phyloP scores from a whole-genome alignment of 2,888 invertebrate species.

The Drosophila lutescens region DNA sequence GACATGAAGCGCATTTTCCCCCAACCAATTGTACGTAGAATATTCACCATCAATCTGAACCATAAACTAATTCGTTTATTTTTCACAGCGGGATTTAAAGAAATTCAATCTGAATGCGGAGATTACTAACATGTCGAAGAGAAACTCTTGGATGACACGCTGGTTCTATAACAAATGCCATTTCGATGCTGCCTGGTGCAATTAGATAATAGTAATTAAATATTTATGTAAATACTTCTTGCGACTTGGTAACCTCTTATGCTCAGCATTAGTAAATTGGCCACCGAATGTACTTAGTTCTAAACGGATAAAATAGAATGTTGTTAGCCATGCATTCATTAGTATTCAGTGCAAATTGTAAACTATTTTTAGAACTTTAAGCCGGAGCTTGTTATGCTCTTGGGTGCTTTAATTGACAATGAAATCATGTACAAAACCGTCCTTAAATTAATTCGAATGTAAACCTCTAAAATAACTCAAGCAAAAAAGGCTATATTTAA shows the following conservation, averaged over 20 bases:
- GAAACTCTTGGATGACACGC: conserved; percentile 90
- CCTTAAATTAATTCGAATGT: not conserved
- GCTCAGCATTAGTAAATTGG: conserved; percentile 27
- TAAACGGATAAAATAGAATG: conserved; percentile 2
- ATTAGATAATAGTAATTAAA: conserved; percentile 14
- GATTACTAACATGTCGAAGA: conserved; percentile 86
- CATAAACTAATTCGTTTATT: not conserved
- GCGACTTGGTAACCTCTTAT: conserved; percentile 13
- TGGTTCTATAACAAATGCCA: conserved; percentile 97
- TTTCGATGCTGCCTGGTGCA: conserved; percentile 91
- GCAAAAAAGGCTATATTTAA: not conserved
- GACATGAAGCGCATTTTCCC: conserved; percentile 94
- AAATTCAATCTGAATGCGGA: conserved; percentile 81
- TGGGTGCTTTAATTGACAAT: conserved; percentile 2
- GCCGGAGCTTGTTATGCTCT: not conserved
- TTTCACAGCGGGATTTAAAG: conserved; percentile 62
- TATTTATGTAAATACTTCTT: conserved; percentile 8
- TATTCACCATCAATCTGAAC: rapidly evolving
- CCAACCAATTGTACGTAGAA: conserved; percentile 85
- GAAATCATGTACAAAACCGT: conserved; percentile 15
- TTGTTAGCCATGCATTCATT: conserved; percentile 7
- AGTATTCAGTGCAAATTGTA: conserved; percentile 7
- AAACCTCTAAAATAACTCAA: not conserved
- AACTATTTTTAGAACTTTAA: not conserved
- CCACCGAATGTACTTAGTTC: conserved; percentile 28